These are phyloP conservation scores for Leptocoma aspasia DNA, from an alignment of 2,113 vertebrate species.

Conservation along the genomic window DNA sequence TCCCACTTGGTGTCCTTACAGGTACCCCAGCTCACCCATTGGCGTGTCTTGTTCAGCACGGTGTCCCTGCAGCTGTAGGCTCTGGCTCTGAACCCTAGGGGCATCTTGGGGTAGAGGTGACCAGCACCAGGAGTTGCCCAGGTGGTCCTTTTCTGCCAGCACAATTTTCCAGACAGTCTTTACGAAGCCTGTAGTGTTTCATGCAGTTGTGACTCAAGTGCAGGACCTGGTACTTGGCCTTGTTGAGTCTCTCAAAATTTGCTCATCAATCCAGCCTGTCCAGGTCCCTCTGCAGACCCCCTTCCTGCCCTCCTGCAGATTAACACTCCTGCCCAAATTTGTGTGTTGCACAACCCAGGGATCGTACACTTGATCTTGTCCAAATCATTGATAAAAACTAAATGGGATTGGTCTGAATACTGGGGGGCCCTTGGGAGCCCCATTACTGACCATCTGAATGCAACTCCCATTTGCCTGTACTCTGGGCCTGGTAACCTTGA, in stretches of 20 bases:
- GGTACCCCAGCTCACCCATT: rapidly evolving
- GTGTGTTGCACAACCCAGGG: not conserved
- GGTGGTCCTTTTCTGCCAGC: not conserved
- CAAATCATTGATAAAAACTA: not conserved
- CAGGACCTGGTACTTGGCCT: not conserved
- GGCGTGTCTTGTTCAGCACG: rapidly evolving
- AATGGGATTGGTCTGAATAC: not conserved
- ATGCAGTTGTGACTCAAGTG: not conserved
- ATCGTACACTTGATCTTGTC: not conserved
- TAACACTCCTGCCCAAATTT: not conserved
- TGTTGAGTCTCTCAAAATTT: not conserved
- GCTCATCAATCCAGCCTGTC: not conserved
- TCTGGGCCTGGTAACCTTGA: not conserved
- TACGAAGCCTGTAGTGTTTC: not conserved
- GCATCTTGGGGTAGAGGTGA: not conserved
- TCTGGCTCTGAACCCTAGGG: not conserved
- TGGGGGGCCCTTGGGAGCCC: not conserved
- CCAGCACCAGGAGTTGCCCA: not conserved
- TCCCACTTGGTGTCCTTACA: not conserved
- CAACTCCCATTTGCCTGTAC: not conserved
- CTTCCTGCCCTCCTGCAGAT: not conserved
- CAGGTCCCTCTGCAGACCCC: not conserved
- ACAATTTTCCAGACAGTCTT: not conserved
- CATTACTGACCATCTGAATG: too few relatives aligned
- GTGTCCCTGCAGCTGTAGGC: not conserved